Evolutionary conservation across 2,113 vertebrate genomes (phyloP), one percentile per base, ranked within the genome.

Genomic region (Steatornis caripensis): DNA sequence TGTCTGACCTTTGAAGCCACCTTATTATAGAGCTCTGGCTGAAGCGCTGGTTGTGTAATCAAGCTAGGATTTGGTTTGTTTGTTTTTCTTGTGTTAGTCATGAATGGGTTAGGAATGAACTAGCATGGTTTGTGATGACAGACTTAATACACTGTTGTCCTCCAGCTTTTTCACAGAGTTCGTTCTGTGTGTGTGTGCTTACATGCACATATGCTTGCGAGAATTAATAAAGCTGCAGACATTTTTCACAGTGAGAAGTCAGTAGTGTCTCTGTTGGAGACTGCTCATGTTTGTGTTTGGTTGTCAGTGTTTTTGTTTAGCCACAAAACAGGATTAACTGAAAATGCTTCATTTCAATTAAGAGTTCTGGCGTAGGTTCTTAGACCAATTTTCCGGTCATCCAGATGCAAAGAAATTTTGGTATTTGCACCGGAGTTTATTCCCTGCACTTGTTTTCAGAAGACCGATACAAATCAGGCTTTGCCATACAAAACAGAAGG

Each of bases 51-150:
- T 94, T 97, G 85, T 71, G 65, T 85, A 95, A 95, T 71, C 77
- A 89, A 85, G n/a, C 48, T 54, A 71, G 70, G 70, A 70, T 87
- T 84, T 70, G n/a, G 30, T 60, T 96, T 69, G 43, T 83, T 92
- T 90, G 64, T 79, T 91, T 95, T 93, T 57, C 26, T 89, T 58
- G 72, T 53, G 18, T 95, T 94, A 89, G 45, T 87, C 66, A 75
- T 84, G 61, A 95, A 96, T 90, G 64, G 61, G 55, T 97, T 89
- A 87, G 89, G 89, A 95, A 94, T 27, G 80, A 92, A 71, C 57
- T 75, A 92, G 60, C 20, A 75, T 74, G 13, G 51, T 37, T 89
- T 93, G 36, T 9, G 64, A 77, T 87, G 80, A 87, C 87, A 93
- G 93, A 62, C 93, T 83, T 93, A 93, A 49, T 87, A 36, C n/a